Evolutionary conservation across 2,113 vertebrate species (phyloP).

Genomic region (Mormoops blainvillei): DNA sequence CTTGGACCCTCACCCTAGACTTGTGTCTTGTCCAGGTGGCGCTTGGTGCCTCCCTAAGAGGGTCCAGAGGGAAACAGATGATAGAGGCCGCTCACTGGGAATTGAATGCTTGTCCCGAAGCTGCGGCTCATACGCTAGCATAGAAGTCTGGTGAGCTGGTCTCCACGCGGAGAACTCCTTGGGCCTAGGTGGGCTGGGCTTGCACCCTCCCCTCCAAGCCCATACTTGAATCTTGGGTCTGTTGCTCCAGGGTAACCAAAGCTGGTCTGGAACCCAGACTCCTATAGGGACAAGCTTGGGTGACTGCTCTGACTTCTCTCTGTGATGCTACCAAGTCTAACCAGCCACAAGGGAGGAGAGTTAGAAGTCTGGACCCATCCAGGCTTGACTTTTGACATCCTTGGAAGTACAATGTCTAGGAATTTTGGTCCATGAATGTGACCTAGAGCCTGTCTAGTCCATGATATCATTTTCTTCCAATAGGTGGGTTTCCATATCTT

Average conservation of each 20-base stretch:
- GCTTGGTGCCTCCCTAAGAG: background rate
- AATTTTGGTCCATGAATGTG: background rate
- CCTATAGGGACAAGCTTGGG: background rate
- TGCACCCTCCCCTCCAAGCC: background rate
- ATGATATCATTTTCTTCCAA: background rate
- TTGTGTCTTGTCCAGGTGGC: background rate
- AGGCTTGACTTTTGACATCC: background rate
- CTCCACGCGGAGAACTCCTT: background rate
- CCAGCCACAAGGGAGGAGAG: background rate
- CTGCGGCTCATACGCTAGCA: background rate
- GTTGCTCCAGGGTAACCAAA: background rate
- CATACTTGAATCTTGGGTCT: background rate
- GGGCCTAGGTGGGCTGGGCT: background rate
- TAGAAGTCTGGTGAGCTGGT: background rate
- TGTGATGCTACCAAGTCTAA: background rate
- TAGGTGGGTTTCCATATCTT: background rate
- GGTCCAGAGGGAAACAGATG: background rate
- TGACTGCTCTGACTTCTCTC: background rate
- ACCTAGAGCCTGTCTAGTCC: background rate
- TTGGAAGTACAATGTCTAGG: background rate
- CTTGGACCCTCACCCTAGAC: background rate
- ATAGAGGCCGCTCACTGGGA: background rate
- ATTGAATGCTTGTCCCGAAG: background rate
- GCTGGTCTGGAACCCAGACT: background rate
- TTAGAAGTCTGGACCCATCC: background rate